Base-by-base conservation (phyloP, 53 echinoderm and acorn worm species). In the Crossaster papposus region DNA sequence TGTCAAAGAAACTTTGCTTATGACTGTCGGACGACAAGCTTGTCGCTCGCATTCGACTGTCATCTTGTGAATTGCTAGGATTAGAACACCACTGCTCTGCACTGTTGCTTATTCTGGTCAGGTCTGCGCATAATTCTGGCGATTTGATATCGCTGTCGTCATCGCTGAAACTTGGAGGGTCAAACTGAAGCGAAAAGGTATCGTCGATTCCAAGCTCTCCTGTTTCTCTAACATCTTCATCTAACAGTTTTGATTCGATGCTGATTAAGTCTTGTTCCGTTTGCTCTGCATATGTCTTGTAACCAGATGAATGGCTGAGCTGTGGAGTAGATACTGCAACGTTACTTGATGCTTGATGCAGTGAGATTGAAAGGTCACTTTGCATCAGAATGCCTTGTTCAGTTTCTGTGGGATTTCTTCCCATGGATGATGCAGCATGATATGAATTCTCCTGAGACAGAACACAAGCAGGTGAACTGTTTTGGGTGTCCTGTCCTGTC, bases 131-230 rank as follows among this genome's bases (percentile, higher is more conserved):
- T 9, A 68, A 68, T 23, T 62, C 82, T 36, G 38, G 14, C 4
- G 68, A 70, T 29, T 24, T n/a, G 65, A 82, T 38, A 36, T 36
- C 36, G 65, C 30, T 36, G 28, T 82, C 70, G 3, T 11, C 18
- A 12, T 38, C 28, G 2, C 65, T 82, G 54, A 64, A 65, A 29
- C 36, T 82, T 68, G 17, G 82, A 65, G 70, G 68, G 54, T 34
- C 65, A 44, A 9, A 51, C 12, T 50, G 4, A n/a, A 78, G 78
- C 9, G 82, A 82, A 20, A 82, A 82, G 54, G 34, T 65, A 44
- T 82, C 82, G 22, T 36, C n/a, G 50, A 28, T 50, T 35, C 12
- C 15, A 34, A 63, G 65, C n/a, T 35, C 82, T 26, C 44, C 14
- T n/a, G 70, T 22, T 38, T 34, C 38, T 28, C 50, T 28, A 36